Evolutionary conservation across 2,113 vertebrate genomes (phyloP), one percentile per base, ranked within the genome.

Genomic region (Tupaia chinensis): DNA sequence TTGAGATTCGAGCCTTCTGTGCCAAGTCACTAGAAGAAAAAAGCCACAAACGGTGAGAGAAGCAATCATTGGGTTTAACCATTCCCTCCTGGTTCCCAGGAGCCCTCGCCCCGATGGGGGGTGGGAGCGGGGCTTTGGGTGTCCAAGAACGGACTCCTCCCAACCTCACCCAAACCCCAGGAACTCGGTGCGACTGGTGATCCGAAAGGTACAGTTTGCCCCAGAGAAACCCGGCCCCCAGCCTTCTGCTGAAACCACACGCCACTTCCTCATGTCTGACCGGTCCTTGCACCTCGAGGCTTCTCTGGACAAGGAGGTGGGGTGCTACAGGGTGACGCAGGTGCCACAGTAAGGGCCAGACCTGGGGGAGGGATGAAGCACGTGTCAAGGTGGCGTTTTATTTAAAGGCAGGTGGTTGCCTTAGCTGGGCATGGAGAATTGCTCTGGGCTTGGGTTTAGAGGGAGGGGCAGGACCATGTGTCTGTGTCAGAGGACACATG

Each of bases 211-310:
- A 23, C 99, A 99, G 97, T 99, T 99, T 27, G 99, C 99, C 81
- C 99, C 99, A 0, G 99, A 99, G 98, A 99, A 99, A 80, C 98
- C 99, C 0, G 99, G 99, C 1, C 99, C 99, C 22, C 99, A 99
- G 98, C 99, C 99, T 2, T 99, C 99, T 97, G 99, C 99, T 73
- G 99, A 99, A 98, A 99, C 99, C 9, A 99, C 99, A 13, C 98
- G 99, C 89, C 99, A 99, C 97, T 99, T 99, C 98, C 98, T 99
- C 84, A 99, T 99, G 99, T 99, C 99, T 0, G 99, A 99, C 97
- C 97, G 99, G 3, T 99, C 99, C 23, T 97, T 99, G 69, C 99
- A 99, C 98, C 98, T 99, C 7, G 99, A 99, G 97, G 99, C 99
- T 0, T 99, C 99, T 0, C 98, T 99, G 76, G 99, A 99, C 97